A percentile compares a stretch with the other conserved stretches of the same genome.
These are phyloP conservation scores for Talpa occidentalis DNA, from an alignment of 2,113 vertebrate species.

Conservation along the genomic window DNA sequence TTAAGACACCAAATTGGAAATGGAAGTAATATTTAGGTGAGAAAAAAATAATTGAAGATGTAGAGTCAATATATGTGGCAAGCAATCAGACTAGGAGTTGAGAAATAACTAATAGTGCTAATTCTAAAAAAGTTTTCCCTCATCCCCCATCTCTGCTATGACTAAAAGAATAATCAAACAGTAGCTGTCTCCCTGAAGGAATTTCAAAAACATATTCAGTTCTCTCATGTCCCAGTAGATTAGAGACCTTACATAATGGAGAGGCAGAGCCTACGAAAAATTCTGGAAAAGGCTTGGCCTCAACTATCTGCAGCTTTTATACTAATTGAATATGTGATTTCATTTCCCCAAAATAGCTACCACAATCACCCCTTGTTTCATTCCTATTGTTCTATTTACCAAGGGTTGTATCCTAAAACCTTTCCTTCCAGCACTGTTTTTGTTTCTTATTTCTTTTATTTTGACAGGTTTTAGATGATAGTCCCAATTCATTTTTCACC, in stretches of 20 bases:
- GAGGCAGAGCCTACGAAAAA: not conserved
- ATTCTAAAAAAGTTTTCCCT: not conserved
- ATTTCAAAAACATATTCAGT: not conserved
- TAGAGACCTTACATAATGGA: not conserved
- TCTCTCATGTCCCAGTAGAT: not conserved
- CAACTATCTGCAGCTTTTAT: not conserved
- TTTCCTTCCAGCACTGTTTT: not conserved
- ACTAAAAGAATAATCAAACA: not conserved
- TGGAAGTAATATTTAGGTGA: not conserved
- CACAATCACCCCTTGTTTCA: too few relatives aligned
- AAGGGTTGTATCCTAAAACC: not conserved
- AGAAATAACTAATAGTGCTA: not conserved
- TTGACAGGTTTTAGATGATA: not conserved
- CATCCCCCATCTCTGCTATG: not conserved
- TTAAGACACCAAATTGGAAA: not conserved
- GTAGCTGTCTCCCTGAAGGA: not conserved
- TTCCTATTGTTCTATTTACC: not conserved
- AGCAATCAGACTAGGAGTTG: not conserved
- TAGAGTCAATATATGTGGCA: too few relatives aligned
- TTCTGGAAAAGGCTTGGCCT: not conserved
- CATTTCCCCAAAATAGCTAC: not conserved
- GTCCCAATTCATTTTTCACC: not conserved
- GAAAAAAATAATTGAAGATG: too few relatives aligned
- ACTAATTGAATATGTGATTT: not conserved
- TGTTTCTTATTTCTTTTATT: not conserved